Conservation (phyloP, 2,888 invertebrate genomes). For the Tipula unca region DNA sequence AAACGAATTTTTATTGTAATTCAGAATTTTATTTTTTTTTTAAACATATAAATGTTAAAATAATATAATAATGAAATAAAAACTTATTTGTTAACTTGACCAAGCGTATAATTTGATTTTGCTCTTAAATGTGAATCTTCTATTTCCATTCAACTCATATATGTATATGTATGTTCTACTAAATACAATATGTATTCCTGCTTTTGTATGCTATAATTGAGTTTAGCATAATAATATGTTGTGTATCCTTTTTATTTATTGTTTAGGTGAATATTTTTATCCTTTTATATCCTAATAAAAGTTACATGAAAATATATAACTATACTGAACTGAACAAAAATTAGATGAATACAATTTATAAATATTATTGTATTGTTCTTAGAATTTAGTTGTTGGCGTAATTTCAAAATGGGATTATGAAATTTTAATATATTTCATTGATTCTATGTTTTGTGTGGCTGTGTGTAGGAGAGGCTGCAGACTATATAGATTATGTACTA, state of each 20-base stretch:
- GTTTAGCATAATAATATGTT: not conserved
- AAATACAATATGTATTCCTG: not conserved
- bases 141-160: not conserved
- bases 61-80: not conserved
- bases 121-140: not conserved
- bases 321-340: not conserved
- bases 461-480: too few species aligned
- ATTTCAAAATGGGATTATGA: not conserved
- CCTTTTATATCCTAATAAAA: not conserved
- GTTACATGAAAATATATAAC: not conserved
- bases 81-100: not conserved
- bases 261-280: not conserved
- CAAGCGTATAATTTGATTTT: conserved; percentile 8
- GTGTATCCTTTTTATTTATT: not conserved
- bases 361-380: not conserved
- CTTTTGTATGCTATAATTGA: not conserved
- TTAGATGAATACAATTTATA: not conserved
- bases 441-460: not conserved
- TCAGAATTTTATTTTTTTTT: not conserved
- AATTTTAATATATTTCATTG: not conserved
- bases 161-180: not conserved
- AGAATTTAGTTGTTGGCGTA: not conserved
- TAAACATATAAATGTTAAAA: not conserved
- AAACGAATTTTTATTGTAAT: not conserved
- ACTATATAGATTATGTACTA: too few species aligned